Evolutionary conservation across 2,797 vertebrate species (phyloP).

Genomic region (Gymnodraco acuticeps): DNA sequence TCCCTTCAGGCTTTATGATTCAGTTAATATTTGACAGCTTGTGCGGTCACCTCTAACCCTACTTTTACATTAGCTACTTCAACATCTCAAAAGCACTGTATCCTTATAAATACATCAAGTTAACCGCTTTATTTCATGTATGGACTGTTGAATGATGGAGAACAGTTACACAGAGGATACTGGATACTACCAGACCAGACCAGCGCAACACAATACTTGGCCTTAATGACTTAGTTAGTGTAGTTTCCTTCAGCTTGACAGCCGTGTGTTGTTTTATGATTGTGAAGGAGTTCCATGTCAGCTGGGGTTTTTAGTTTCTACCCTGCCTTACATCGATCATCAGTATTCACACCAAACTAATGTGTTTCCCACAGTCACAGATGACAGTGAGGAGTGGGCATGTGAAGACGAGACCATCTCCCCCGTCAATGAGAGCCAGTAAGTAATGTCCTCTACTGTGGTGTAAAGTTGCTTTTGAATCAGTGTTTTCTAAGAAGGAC

Average conservation of each 20-base stretch:
- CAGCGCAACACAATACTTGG: neutral
- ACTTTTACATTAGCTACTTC: neutral
- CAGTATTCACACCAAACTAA: slow-evolving; percentile 1
- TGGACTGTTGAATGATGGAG: slow-evolving; percentile 29
- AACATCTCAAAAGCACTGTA: neutral
- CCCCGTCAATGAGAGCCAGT: slow-evolving; percentile 73
- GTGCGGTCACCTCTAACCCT: neutral
- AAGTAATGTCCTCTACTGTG: slow-evolving; percentile 42
- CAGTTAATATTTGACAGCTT: neutral
- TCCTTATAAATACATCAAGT: neutral
- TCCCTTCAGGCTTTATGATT: neutral
- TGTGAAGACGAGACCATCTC: slow-evolving; percentile 82
- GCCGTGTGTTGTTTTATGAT: slow-evolving; percentile 58
- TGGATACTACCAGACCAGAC: neutral
- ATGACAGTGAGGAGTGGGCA: slow-evolving; percentile 88
- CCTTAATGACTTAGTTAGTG: slow-evolving; percentile 9
- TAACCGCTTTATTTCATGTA: slow-evolving; percentile 11
- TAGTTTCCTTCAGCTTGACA: slow-evolving; percentile 37
- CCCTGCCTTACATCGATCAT: slow-evolving; percentile 47
- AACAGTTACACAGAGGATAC: slow-evolving; percentile 9
- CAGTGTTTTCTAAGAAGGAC: slow-evolving; percentile 6
- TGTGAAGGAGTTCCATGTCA: slow-evolving; percentile 42
- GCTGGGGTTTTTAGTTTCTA: slow-evolving; percentile 16
- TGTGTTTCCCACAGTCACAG: slow-evolving; percentile 79
- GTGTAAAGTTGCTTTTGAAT: slow-evolving; percentile 10